phyloP scores from a whole-genome alignment of 2,888 invertebrate genomes.

The Lampropteryx suffumata region DNA sequence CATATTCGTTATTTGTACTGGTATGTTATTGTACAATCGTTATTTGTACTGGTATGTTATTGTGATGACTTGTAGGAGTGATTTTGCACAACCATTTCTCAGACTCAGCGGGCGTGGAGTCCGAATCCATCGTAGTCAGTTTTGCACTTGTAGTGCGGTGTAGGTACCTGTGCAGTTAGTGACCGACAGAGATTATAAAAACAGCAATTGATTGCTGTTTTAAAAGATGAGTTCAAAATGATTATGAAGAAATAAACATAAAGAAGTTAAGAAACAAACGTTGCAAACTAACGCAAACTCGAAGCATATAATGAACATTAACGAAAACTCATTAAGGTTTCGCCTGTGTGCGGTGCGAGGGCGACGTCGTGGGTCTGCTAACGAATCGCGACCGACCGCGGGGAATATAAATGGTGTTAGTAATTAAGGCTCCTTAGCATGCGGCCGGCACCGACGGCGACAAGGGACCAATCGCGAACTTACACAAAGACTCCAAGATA shows the following conservation, averaged over 20 bases:
- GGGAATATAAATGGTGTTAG: constrained; percentile 11
- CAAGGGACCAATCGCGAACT: not conserved
- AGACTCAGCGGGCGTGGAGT: no score
- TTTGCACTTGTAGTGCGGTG: no score
- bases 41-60: no score
- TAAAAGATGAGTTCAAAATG: constrained; percentile 11
- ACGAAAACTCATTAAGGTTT: constrained; percentile 24
- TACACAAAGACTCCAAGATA: not conserved
- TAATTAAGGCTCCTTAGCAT: constrained; percentile 12
- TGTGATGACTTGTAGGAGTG: no score
- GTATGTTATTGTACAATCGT: no score
- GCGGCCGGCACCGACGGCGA: constrained; percentile 1
- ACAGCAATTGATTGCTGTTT: no score
- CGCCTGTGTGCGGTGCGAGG: not conserved
- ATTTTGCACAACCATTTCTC: no score
- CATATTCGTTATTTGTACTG: no score
- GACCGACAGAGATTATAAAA: no score
- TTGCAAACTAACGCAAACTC: constrained; percentile 19
- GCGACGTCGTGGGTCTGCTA: constrained; percentile 1
- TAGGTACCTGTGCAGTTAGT: no score
- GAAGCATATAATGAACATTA: constrained; percentile 24
- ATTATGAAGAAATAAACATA: constrained; percentile 10
- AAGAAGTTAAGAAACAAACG: constrained; percentile 15
- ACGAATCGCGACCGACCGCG: constrained; percentile 2
- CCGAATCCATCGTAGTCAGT: no score